phyloP scores from a whole-genome alignment of 2,888 invertebrate genomes.

The Drosophila maculinotata region DNA sequence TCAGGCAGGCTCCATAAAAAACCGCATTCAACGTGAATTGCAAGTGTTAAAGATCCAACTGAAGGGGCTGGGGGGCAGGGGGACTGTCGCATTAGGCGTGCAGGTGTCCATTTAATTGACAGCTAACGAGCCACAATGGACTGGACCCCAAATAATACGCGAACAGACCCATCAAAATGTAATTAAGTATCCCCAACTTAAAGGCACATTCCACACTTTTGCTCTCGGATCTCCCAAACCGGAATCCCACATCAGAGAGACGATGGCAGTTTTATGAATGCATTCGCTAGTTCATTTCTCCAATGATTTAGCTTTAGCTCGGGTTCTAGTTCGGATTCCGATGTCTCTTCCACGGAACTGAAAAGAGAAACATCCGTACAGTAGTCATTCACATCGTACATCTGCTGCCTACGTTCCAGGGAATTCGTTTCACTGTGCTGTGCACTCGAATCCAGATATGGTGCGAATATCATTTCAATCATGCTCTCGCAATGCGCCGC shows the following conservation, averaged over 20 bases:
- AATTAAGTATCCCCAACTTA: slow-evolving; percentile 49
- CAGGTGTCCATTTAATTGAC: slow-evolving; percentile 81
- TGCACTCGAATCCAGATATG: neutral
- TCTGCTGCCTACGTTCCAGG: too few species aligned
- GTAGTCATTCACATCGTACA: neutral
- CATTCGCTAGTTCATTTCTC: neutral
- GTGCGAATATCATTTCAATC: slow-evolving; percentile 10
- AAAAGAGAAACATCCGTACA: neutral
- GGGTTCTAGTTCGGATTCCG: neutral
- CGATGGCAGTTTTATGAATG: slow-evolving; percentile 5
- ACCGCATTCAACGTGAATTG: slow-evolving; percentile 39
- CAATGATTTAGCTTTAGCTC: neutral
- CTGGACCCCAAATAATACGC: slow-evolving; percentile 14
- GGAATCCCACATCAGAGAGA: slow-evolving; percentile 4
- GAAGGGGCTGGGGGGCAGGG: slow-evolving; percentile 8
- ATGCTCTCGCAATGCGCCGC: slow-evolving; percentile 20
- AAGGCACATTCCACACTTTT: slow-evolving; percentile 2
- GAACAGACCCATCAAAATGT: slow-evolving; percentile 51
- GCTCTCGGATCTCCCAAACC: slow-evolving; percentile 25
- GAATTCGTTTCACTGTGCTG: neutral
- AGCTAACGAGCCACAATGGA: slow-evolving; percentile 69
- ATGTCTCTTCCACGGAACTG: neutral
- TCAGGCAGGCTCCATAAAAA: slow-evolving; percentile 49
- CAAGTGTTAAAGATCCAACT: slow-evolving; percentile 63
- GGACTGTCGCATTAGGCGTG: slow-evolving; percentile 66